phyloP scores from a whole-genome alignment of 2,797 vertebrate species.

The Microhierax caerulescens region DNA sequence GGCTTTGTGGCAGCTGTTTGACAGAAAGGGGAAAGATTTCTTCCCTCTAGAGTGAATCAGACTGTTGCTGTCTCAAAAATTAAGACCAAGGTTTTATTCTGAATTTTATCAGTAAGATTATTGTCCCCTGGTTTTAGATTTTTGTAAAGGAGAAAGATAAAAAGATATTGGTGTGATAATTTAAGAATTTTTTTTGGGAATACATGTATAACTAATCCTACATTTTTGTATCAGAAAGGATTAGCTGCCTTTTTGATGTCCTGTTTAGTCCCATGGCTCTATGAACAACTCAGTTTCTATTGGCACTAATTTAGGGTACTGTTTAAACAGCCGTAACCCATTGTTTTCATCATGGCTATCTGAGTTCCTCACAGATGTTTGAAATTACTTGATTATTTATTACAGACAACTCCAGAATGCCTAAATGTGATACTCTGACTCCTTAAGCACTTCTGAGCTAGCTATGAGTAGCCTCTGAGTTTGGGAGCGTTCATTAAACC shows the following conservation, averaged over 20 bases:
- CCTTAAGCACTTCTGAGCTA: neutral
- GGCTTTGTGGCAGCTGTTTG: neutral
- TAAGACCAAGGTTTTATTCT: neutral
- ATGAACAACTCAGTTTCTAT: neutral
- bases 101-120: neutral
- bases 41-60: neutral
- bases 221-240: neutral
- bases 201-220: neutral
- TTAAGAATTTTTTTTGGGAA: neutral
- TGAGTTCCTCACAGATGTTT: neutral
- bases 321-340: neutral
- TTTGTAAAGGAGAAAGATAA: neutral
- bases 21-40: neutral
- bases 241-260: neutral
- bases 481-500: neutral
- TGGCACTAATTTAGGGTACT: neutral
- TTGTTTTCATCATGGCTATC: neutral
- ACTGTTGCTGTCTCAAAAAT: neutral
- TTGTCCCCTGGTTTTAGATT: neutral
- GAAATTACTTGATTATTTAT: conserved; percentile 32
- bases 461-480: neutral
- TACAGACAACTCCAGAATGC: neutral
- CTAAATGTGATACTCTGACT: neutral
- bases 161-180: neutral
- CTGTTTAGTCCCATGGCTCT: neutral